Percentiles rank a stretch among this genome's conserved stretches.
Conservation (phyloP, 2,113 vertebrate genomes). For the Glaucomys volans region DNA sequence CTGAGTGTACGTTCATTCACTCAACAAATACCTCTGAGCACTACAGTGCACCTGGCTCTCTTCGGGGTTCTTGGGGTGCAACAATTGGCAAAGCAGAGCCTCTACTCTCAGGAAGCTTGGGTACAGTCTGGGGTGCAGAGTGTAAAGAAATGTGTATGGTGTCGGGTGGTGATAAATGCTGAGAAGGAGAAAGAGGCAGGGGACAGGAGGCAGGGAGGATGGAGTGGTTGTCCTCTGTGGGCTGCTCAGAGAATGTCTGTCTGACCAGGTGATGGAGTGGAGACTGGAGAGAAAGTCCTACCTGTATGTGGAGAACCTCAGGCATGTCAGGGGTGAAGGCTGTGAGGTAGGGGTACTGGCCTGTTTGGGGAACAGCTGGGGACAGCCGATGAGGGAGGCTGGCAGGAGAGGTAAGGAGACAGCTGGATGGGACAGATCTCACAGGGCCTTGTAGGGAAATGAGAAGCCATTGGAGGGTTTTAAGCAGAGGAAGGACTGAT, state of each 20-base stretch:
- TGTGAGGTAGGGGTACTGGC: not conserved
- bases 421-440: not conserved
- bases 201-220: too few species aligned
- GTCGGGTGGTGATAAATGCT: not conserved
- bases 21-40: not conserved
- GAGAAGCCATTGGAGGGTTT: not conserved
- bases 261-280: not conserved
- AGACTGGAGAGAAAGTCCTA: not conserved
- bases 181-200: not conserved
- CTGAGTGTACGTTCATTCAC: not conserved
- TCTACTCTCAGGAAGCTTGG: not conserved
- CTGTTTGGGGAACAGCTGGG: not conserved
- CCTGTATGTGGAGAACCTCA: not conserved
- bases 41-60: not conserved
- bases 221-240: not conserved
- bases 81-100: not conserved
- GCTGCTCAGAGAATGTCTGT: not conserved
- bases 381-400: not conserved
- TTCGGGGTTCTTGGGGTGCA: not conserved
- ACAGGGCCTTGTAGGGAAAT: not conserved
- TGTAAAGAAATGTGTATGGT: not conserved
- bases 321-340: not conserved
- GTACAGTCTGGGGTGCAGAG: not conserved
- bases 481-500: not conserved
- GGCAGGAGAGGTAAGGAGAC: not conserved